These are phyloP conservation scores for Channa striata DNA, from an alignment of 2,797 vertebrate genomes.

Conservation along the genomic window DNA sequence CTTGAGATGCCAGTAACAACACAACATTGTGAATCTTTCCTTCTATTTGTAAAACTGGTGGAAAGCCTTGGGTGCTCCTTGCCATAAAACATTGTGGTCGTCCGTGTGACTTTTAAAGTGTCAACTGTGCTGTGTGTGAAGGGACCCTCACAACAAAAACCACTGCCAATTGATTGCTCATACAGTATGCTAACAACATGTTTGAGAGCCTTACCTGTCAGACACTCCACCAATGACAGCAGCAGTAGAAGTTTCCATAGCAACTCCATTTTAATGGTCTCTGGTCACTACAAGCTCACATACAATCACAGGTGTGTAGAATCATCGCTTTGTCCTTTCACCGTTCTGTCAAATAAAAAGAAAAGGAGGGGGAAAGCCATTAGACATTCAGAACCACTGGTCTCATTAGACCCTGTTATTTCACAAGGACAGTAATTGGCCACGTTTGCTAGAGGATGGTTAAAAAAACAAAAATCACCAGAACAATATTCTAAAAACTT, in stretches of 20 bases:
- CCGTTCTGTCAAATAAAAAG: conserved; percentile 82
- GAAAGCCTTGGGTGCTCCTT: conserved; percentile 10
- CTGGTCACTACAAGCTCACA: conserved; percentile 82
- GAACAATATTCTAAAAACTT: neutral
- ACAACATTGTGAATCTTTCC: conserved; percentile 32
- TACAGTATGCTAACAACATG: conserved; percentile 29
- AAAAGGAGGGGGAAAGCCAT: conserved; percentile 43
- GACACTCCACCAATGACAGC: conserved; percentile 88
- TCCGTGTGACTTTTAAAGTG: conserved; percentile 26
- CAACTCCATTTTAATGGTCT: conserved; percentile 94
- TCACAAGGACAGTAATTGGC: conserved; percentile 36
- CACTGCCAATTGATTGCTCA: conserved; percentile 30
- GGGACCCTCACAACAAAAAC: conserved; percentile 3
- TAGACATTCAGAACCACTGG: conserved; percentile 47
- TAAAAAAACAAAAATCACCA: conserved; percentile 14
- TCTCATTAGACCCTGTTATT: conserved; percentile 31
- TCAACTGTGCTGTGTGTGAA: conserved; percentile 21
- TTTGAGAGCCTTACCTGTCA: conserved; percentile 90
- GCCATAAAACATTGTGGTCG: conserved; percentile 30
- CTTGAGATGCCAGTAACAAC: conserved; percentile 46
- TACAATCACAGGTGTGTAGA: conserved; percentile 80
- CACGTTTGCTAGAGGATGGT: neutral
- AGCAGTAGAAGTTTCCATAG: conserved; percentile 94
- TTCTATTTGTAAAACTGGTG: conserved; percentile 36
- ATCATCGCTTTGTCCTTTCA: conserved; percentile 75